Conservation (phyloP, 2,888 invertebrate species). For the Deroplatys truncata region DNA sequence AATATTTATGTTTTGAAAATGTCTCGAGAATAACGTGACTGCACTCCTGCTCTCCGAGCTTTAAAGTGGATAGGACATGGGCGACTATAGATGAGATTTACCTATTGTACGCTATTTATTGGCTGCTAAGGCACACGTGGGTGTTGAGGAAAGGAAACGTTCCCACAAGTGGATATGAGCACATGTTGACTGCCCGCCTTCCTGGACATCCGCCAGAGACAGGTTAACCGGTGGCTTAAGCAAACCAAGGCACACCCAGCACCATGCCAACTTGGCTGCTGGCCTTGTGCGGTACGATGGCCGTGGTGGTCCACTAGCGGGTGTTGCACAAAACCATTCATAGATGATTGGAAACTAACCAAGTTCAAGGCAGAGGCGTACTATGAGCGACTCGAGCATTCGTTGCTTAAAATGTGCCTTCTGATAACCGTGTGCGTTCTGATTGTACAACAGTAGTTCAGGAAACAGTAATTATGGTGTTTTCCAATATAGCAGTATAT, state of each 20-base stretch:
- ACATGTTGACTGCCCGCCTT: neutral
- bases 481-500: too few relatives aligned
- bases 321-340: neutral
- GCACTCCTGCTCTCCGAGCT: too few relatives aligned
- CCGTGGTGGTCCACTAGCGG: neutral
- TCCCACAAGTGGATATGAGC: neutral
- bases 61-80: too few relatives aligned
- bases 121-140: neutral
- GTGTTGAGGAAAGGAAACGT: neutral
- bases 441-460: too few relatives aligned
- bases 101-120: neutral
- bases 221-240: neutral
- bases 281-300: neutral
- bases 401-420: neutral
- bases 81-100: too few relatives aligned
- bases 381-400: too few relatives aligned
- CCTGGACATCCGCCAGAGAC: neutral
- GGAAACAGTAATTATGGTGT: too few relatives aligned
- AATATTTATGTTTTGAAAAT: too few relatives aligned
- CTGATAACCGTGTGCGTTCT: too few relatives aligned
- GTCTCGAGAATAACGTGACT: too few relatives aligned
- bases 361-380: neutral
- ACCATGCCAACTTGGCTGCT: slow-evolving; percentile 2
- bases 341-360: too few relatives aligned
- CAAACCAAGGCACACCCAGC: neutral